Percentiles rank a stretch among this genome's conserved stretches.
phyloP scores from a whole-genome alignment of 1,140 invertebrate genomes.

The Neodiprion lecontei region DNA sequence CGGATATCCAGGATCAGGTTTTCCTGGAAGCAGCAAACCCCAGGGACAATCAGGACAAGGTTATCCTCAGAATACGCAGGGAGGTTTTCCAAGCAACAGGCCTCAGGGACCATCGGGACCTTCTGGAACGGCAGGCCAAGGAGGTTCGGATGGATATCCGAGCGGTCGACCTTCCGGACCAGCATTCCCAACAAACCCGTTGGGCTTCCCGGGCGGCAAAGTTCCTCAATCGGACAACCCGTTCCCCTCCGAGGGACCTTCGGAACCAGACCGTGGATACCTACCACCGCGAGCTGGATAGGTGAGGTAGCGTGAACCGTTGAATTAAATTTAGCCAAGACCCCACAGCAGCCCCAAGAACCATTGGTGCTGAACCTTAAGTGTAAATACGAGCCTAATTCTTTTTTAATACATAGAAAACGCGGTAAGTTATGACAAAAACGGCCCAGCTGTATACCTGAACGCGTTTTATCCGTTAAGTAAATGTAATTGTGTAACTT shows the following conservation, averaged over 20 bases:
- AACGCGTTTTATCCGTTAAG: neutral
- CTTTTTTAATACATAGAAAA: constrained; percentile 36
- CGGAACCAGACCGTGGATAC: constrained; percentile 52
- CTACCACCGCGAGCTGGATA: constrained; percentile 50
- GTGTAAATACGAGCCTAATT: constrained; percentile 51
- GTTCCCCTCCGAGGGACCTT: constrained; percentile 42
- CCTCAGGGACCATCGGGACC: constrained; percentile 31
- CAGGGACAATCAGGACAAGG: constrained; percentile 39
- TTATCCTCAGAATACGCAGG: constrained; percentile 29
- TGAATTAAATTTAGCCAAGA: constrained; percentile 17
- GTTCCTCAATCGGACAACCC: constrained; percentile 28
- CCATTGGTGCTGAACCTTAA: constrained; percentile 38
- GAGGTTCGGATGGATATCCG: constrained; percentile 20
- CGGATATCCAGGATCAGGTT: constrained; percentile 21
- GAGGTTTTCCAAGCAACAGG: constrained; percentile 32
- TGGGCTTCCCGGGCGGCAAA: constrained; percentile 27
- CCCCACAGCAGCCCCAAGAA: constrained; percentile 28
- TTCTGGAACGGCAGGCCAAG: constrained; percentile 19
- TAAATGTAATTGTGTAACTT: neutral
- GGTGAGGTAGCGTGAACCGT: neutral
- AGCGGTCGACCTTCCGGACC: constrained; percentile 17
- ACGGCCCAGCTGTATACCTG: constrained; percentile 18
- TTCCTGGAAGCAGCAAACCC: constrained; percentile 26
- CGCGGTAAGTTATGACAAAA: constrained; percentile 16
- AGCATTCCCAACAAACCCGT: constrained; percentile 33